Base-by-base conservation (phyloP, 2,113 vertebrate genomes). In the Dicentrarchus labrax region DNA sequence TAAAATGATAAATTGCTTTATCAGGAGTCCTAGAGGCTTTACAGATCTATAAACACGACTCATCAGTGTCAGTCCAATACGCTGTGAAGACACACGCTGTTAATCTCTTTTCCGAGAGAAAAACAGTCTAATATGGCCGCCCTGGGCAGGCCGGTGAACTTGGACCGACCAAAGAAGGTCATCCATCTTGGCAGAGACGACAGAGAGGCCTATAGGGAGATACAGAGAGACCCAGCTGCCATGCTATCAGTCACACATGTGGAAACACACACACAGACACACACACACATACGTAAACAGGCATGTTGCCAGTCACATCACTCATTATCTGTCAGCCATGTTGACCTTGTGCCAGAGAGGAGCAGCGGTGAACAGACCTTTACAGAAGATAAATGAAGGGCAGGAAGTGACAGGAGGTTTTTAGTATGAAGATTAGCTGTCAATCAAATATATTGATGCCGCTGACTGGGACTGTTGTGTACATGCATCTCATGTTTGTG, bases 321-420 rank as follows among this genome's bases (percentile, higher is more conserved):
- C 53, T 62, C 13, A 9, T 50, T 59, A 68, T 39, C 86, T 68
- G 53, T 80, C 83, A 72, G 81, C 80, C 74, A 54, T 17, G 72
- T 47, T 83, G 76, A 78, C 70, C 85, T 86, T 48, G 57, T 53
- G 50, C 24, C 54, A 2, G 54, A 62, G 36, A 76, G 0, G 7
- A 30, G 17, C 8, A 17, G 43, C 38, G 0, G n/a, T 8, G 11
- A 22, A 38, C 8, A 1, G 53, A 50, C 67, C 45, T 41, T 59
- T 15, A 56, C 8, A 30, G 66, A 13, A 62, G 65, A 75, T n/a
- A 22, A 72, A 81, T 41, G 22, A 19, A 69, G 38, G n/a, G 57
- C 50, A 68, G 45, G 72, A 80, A 85, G 68, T 66, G 56, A 84
- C 53, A 39, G 57, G 9, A 71, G 21, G 36, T 73, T 57, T 71